Evolutionary conservation across 2,888 invertebrate species (phyloP).

Genomic region (Drosophila diplacantha): DNA sequence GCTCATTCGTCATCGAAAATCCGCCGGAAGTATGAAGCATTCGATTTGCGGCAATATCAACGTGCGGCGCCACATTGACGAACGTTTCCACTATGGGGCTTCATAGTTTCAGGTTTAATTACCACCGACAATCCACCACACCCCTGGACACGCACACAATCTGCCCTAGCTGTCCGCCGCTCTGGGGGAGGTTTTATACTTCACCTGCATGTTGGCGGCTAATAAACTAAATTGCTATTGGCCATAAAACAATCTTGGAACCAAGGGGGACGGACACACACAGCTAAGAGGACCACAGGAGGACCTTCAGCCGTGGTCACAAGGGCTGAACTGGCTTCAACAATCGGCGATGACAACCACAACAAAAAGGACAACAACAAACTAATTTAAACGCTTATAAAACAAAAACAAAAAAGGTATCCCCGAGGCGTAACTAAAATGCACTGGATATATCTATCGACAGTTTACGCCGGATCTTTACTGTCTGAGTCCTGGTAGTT

Average conservation of each 20-base stretch:
- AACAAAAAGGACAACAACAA: conserved; percentile 17
- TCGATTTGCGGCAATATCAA: conserved; percentile 17
- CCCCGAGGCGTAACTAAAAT: conserved; percentile 3
- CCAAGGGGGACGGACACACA: conserved; percentile 49
- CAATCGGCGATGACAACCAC: conserved; percentile 12
- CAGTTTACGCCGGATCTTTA: background rate
- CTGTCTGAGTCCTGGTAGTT: background rate
- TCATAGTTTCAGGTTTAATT: conserved; percentile 54
- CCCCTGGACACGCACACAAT: conserved; percentile 26
- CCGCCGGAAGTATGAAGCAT: background rate
- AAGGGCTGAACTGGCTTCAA: conserved; percentile 1
- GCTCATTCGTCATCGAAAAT: conserved; percentile 8
- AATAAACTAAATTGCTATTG: conserved; percentile 66
- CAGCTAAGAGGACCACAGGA: background rate
- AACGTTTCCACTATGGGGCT: conserved; percentile 12
- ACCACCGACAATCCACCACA: conserved; percentile 43
- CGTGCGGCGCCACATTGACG: conserved; percentile 58
- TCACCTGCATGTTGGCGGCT: conserved; percentile 65
- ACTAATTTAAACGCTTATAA: conserved; percentile 65
- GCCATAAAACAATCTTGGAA: conserved; percentile 63
- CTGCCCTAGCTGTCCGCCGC: background rate
- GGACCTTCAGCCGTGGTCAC: conserved; percentile 20
- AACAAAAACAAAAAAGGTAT: conserved; percentile 19
- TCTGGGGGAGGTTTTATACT: conserved; percentile 5
- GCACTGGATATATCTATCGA: conserved; percentile 3